Conservation (phyloP, 2,113 vertebrate species). For the Lamprologus tigripictilis region DNA sequence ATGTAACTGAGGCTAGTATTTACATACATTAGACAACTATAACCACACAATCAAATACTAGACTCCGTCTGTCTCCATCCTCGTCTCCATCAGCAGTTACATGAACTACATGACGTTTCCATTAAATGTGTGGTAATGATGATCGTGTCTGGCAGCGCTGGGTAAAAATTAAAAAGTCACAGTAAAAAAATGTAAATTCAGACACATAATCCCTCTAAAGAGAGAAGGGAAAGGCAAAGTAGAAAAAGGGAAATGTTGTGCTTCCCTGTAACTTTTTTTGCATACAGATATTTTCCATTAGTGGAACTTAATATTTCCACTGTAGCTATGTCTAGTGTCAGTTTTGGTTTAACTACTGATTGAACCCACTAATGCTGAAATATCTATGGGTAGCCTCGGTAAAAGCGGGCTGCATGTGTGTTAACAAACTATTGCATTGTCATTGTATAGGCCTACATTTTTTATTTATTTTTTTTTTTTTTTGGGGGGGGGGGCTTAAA, state of each 20-base stretch:
- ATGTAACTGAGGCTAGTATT: background rate
- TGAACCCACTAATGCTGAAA: background rate
- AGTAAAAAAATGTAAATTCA: background rate
- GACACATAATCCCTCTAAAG: background rate
- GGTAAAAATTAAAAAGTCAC: background rate
- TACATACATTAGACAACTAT: background rate
- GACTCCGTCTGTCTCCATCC: background rate
- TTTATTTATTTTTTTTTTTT: background rate
- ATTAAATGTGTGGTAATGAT: background rate
- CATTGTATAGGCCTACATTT: background rate
- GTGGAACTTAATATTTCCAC: background rate
- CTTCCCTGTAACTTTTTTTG: slow-evolving; percentile 8
- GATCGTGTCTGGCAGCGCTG: background rate
- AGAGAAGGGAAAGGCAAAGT: background rate
- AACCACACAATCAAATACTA: background rate
- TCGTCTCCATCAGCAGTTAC: background rate
- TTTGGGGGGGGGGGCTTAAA: accelerated
- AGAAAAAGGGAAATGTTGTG: slow-evolving; percentile 7
- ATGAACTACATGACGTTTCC: background rate
- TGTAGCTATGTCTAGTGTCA: background rate
- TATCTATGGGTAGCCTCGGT: accelerated
- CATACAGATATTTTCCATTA: background rate
- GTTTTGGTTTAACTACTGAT: background rate
- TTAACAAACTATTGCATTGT: accelerated
- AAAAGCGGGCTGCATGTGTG: accelerated